A percentile compares a stretch with the other conserved stretches of the same genome.
phyloP scores from a whole-genome alignment of 2,113 vertebrate genomes.

The Notechis scutatus region DNA sequence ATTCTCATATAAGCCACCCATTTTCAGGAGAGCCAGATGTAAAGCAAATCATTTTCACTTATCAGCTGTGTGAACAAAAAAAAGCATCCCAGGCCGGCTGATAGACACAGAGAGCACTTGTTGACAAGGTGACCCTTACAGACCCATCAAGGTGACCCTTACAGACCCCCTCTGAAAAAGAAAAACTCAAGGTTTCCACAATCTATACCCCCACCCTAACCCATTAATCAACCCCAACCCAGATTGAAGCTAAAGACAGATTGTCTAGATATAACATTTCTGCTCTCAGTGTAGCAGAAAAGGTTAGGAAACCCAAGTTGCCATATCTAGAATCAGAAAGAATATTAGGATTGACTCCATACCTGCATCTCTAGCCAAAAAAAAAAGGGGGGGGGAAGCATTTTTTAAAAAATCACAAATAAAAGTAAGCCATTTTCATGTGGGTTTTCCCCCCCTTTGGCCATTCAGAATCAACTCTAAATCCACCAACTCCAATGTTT shows the following conservation, averaged over 20 bases:
- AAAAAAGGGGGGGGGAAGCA: too few species aligned
- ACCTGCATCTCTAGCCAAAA: background rate
- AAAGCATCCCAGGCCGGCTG: background rate
- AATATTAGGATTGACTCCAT: background rate
- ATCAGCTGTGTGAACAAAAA: background rate
- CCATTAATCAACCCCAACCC: background rate
- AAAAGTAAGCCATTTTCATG: background rate
- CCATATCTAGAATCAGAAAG: background rate
- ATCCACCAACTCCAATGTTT: background rate
- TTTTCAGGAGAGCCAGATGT: background rate
- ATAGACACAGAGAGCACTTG: background rate
- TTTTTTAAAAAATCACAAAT: background rate
- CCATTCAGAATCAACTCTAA: background rate
- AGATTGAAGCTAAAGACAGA: background rate
- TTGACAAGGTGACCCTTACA: background rate
- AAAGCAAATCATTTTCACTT: background rate
- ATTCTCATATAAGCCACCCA: background rate
- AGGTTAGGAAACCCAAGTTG: background rate
- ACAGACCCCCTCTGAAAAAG: background rate
- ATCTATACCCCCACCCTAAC: too few species aligned
- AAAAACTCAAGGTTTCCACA: background rate
- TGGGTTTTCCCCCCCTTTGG: background rate
- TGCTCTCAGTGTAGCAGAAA: background rate
- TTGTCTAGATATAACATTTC: background rate
- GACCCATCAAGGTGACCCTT: background rate